These are phyloP conservation scores for Spisula solida DNA, from an alignment of 2,888 invertebrate species.

Conservation along the genomic window DNA sequence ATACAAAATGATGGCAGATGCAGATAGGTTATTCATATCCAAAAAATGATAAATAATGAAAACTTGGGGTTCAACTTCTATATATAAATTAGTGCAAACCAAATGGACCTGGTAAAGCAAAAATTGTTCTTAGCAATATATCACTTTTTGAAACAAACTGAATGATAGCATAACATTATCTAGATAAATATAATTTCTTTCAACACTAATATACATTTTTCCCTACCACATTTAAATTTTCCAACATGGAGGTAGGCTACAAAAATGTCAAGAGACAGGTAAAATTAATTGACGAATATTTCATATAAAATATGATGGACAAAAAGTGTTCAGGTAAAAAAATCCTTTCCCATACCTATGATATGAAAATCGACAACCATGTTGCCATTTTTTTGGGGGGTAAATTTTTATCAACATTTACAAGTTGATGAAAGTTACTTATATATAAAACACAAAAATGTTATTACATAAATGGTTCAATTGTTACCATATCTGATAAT, in stretches of 20 bases:
- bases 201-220: constrained; percentile 9
- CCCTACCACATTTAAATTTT: constrained; percentile 5
- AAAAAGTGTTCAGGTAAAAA: neutral
- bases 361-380: neutral
- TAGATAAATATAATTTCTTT: constrained; percentile 7
- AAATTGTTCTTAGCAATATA: neutral
- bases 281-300: neutral
- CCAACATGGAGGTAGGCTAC: neutral
- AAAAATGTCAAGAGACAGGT: neutral
- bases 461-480: neutral
- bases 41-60: neutral
- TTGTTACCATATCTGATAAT: neutral
- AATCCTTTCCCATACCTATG: neutral
- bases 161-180: neutral
- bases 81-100: neutral
- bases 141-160: neutral
- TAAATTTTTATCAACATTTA: constrained; percentile 4
- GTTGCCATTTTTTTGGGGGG: neutral
- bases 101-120: neutral
- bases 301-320: neutral
- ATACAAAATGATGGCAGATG: neutral
- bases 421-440: neutral
- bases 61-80: neutral
- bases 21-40: neutral
- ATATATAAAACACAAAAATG: neutral